A percentile compares a stretch with the other conserved stretches of the same genome.
Conservation (phyloP, 2,113 vertebrate genomes). For the Pomatostomus ruficeps region DNA sequence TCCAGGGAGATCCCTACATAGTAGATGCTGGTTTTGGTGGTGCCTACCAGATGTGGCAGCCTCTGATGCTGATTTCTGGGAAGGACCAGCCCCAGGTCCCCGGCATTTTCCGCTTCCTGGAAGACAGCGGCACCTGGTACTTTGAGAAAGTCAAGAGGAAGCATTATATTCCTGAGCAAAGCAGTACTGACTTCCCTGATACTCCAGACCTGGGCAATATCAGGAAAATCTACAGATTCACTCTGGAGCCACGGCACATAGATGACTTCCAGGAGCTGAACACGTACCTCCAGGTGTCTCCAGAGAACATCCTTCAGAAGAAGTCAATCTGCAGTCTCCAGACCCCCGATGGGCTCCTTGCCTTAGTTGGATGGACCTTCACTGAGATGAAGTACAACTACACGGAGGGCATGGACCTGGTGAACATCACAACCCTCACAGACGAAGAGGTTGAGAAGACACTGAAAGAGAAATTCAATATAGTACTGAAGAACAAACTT, state of each 20-base stretch:
- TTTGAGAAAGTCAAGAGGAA: constrained; percentile 80
- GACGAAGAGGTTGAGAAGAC: constrained; percentile 75
- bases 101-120: constrained; percentile 69
- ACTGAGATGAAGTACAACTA: constrained; percentile 74
- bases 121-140: constrained; percentile 71
- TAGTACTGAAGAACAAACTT: constrained; percentile 73
- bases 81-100: constrained; percentile 79
- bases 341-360: constrained; percentile 70
- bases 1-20: constrained; percentile 73
- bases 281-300: constrained; percentile 64
- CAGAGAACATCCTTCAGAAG: constrained; percentile 70
- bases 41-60: constrained; percentile 75
- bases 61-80: constrained; percentile 77
- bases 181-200: constrained; percentile 10
- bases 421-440: constrained; percentile 68
- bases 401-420: constrained; percentile 66
- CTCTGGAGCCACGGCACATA: constrained; percentile 52
- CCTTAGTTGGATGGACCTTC: constrained; percentile 78
- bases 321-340: constrained; percentile 85
- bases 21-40: constrained; percentile 80
- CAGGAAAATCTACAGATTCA: constrained; percentile 73
- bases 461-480: constrained; percentile 73
- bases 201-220: constrained; percentile 45
- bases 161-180: constrained; percentile 51
- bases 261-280: constrained; percentile 69